Evolutionary conservation across 2,888 invertebrate species (phyloP), one percentile per base, ranked within the genome.

Genomic region (Ophonus ardosiacus): DNA sequence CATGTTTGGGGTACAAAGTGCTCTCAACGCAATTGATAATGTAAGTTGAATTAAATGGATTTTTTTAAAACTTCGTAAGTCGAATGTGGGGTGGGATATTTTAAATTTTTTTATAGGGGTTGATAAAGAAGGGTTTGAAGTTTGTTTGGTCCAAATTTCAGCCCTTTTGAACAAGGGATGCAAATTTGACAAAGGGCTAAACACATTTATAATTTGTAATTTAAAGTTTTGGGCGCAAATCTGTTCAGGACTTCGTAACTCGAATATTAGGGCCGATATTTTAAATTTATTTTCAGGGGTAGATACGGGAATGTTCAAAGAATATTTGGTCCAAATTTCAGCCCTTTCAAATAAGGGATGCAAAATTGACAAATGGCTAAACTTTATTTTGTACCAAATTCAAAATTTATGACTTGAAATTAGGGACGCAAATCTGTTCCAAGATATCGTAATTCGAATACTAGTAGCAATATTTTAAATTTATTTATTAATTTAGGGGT

Each of bases 11-110:
- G 81, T 81, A 4, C 43, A 81, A 21, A 65, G n/a, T 17, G 81
- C 81, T 8, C 40, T 81, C 7, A 65, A 81, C 3, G 43, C 65
- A 5, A 65, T 81, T 43, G 81, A 81, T 21, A 81, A 81, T 6
- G 81, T 81, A 65, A 63, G 51, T 38, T 56, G 18, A 63, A 24
- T 15, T 21, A 61, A 61, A 43, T 10, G 6, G 6, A 7, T 0
- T 18, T 4, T 21, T 24, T 63, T 18, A 13, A 10, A 18, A 21
- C 4, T 5, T 24, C 1, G 43, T 51, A 51, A 51, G 43, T 51
- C 13, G 43, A 51, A 13, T 13, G 3, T 13, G 43, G 43, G 43
- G 43, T 51, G 43, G 13, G 7, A 51, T 51, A 51, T 51, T 31
- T 31, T 5, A 31, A 31, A 5, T 31, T 31, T 31, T 3, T 4